phyloP scores from a whole-genome alignment of 2,888 invertebrate species.

The Harpagoxenus sublaevis region DNA sequence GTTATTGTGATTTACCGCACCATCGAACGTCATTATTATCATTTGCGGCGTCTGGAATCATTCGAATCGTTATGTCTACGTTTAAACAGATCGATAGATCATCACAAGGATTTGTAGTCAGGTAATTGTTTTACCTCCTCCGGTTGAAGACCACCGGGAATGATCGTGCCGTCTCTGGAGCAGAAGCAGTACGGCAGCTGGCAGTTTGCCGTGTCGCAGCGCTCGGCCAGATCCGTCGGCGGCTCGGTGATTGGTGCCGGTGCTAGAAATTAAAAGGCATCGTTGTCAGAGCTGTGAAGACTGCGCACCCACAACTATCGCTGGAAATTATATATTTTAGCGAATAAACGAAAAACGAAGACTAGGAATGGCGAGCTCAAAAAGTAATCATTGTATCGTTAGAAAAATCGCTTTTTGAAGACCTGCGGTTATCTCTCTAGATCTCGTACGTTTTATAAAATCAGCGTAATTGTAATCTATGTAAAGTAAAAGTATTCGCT shows the following conservation, averaged over 20 bases:
- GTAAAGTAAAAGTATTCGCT: slow-evolving; percentile 85
- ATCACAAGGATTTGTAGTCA: neutral
- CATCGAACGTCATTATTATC: slow-evolving; percentile 96
- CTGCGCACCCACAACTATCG: neutral
- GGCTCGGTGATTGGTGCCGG: slow-evolving; percentile 94
- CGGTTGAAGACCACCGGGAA: slow-evolving; percentile 94
- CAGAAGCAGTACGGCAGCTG: slow-evolving; percentile 96
- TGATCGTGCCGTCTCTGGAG: slow-evolving; percentile 95
- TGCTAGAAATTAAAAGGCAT: slow-evolving; percentile 87
- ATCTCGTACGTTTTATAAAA: neutral
- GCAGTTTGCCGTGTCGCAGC: slow-evolving; percentile 93
- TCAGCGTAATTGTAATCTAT: neutral
- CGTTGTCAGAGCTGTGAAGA: neutral
- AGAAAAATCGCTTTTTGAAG: neutral
- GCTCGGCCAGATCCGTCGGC: slow-evolving; percentile 92
- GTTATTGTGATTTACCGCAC: slow-evolving; percentile 97
- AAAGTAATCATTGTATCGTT: neutral
- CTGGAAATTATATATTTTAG: neutral
- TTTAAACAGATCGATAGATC: neutral
- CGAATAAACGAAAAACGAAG: neutral
- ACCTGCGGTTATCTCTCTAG: neutral
- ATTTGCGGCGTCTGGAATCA: slow-evolving; percentile 94
- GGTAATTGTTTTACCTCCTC: slow-evolving; percentile 89
- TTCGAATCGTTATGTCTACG: slow-evolving; percentile 2
- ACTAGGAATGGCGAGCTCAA: neutral